phyloP scores from a whole-genome alignment of 2,888 invertebrate species.

The Protonemura montana region DNA sequence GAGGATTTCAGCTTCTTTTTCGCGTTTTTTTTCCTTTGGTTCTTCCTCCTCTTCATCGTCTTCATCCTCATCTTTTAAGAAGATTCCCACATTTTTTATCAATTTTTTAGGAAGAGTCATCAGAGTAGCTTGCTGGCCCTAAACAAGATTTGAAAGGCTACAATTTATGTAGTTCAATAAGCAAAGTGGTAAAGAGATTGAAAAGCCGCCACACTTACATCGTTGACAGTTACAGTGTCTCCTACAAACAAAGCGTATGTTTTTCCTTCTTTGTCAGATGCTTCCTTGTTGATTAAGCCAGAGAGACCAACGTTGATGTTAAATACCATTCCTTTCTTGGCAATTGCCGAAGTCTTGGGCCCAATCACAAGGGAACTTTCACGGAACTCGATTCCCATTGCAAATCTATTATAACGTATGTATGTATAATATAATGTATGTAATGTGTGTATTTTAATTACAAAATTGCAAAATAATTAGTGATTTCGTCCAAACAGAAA shows the following conservation, averaged over 20 bases:
- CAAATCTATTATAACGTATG: slow-evolving; percentile 71
- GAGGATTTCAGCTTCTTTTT: slow-evolving; percentile 69
- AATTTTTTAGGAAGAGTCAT: slow-evolving; percentile 94
- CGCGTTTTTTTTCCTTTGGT: slow-evolving; percentile 73
- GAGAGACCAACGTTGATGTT: slow-evolving; percentile 93
- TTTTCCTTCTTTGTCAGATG: slow-evolving; percentile 87
- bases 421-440: slow-evolving; percentile 27
- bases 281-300: slow-evolving; percentile 81
- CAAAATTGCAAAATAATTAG: neutral
- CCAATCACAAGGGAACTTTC: slow-evolving; percentile 93
- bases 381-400: slow-evolving; percentile 97
- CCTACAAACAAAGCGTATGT: slow-evolving; percentile 93
- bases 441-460: neutral
- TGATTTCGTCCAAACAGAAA: too few species aligned
- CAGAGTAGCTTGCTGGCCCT: slow-evolving; percentile 79
- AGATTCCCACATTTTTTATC: slow-evolving; percentile 94
- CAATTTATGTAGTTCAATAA: too few species aligned
- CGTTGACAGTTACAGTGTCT: slow-evolving; percentile 95
- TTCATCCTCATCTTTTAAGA: slow-evolving; percentile 88
- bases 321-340: slow-evolving; percentile 95
- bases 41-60: slow-evolving; percentile 82
- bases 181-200: neutral
- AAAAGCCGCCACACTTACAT: slow-evolving; percentile 62
- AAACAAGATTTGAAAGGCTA: slow-evolving; percentile 47
- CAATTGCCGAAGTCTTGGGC: slow-evolving; percentile 81